Percentiles rank a stretch among this genome's conserved stretches.
Evolutionary conservation across 2,113 vertebrate species (phyloP).

Genomic region (Hyla sarda): DNA sequence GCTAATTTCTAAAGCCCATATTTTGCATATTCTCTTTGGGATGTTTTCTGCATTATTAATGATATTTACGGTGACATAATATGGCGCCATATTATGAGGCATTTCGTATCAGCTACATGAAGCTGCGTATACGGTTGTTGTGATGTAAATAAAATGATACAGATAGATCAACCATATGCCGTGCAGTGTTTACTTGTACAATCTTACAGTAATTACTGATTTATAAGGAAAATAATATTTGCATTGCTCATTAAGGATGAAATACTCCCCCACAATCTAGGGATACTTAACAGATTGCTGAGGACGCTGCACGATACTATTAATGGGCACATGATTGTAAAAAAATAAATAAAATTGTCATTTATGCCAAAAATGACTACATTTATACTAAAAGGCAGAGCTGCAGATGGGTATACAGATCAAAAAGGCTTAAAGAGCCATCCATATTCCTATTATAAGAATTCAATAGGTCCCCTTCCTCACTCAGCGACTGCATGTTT

Average conservation of each 20-base stretch:
- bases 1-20: background rate
- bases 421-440: background rate
- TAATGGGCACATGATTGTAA: constrained; percentile 5
- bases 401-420: constrained; percentile 24
- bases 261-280: constrained; percentile 15
- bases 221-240: constrained; percentile 51
- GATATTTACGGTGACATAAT: constrained; percentile 4
- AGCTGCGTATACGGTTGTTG: constrained; percentile 28
- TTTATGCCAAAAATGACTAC: background rate
- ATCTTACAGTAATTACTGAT: constrained; percentile 38
- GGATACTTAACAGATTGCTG: constrained; percentile 42
- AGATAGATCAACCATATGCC: constrained; percentile 42
- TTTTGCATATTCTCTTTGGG: background rate
- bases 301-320: background rate
- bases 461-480: constrained; percentile 5
- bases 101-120: background rate
- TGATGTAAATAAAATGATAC: constrained; percentile 44
- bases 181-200: constrained; percentile 25
- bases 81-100: background rate
- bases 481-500: constrained; percentile 7
- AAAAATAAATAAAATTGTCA: constrained; percentile 15
- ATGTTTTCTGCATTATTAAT: constrained; percentile 15
- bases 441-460: constrained; percentile 13
- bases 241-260: constrained; percentile 41
- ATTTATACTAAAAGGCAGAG: constrained; percentile 6